Evolutionary conservation across 2,113 vertebrate genomes (phyloP).

Genomic region (Oryzias melastigma): DNA sequence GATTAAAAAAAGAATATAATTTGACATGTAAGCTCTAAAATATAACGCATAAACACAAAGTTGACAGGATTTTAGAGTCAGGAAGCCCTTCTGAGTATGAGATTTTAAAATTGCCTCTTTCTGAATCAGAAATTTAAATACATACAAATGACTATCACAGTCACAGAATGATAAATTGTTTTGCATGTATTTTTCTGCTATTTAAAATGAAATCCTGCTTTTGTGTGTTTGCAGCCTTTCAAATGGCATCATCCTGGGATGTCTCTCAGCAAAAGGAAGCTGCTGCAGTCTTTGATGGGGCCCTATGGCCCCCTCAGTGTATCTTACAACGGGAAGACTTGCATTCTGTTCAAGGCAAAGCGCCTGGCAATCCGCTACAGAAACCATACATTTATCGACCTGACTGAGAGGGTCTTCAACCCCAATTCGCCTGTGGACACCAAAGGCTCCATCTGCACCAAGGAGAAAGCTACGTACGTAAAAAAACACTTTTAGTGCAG

Average conservation of each 20-base stretch:
- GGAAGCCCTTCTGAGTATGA: no score
- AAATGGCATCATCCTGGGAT: constrained; percentile 74
- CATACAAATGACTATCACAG: background rate
- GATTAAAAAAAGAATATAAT: no score
- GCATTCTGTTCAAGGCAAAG: constrained; percentile 94
- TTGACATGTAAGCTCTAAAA: no score
- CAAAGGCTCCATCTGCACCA: constrained; percentile 87
- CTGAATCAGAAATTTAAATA: no score
- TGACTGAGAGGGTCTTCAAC: constrained; percentile 85
- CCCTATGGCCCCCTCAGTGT: constrained; percentile 84
- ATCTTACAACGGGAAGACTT: constrained; percentile 83
- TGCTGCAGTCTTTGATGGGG: constrained; percentile 73
- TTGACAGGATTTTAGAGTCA: no score
- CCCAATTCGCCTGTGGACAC: constrained; percentile 81
- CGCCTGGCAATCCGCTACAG: constrained; percentile 87
- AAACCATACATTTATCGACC: constrained; percentile 88
- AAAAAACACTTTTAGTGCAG: background rate
- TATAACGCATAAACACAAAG: no score
- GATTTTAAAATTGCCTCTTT: no score
- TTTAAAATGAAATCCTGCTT: background rate
- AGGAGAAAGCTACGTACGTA: constrained; percentile 86
- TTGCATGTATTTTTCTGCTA: constrained; percentile 3
- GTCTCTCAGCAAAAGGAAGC: constrained; percentile 74
- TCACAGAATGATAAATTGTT: constrained; percentile 11
- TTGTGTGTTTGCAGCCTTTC: constrained; percentile 67